A percentile compares a stretch with the other conserved stretches of the same genome.
Conservation (phyloP, 2,888 invertebrate genomes). For the Syrphus vitripennis region DNA sequence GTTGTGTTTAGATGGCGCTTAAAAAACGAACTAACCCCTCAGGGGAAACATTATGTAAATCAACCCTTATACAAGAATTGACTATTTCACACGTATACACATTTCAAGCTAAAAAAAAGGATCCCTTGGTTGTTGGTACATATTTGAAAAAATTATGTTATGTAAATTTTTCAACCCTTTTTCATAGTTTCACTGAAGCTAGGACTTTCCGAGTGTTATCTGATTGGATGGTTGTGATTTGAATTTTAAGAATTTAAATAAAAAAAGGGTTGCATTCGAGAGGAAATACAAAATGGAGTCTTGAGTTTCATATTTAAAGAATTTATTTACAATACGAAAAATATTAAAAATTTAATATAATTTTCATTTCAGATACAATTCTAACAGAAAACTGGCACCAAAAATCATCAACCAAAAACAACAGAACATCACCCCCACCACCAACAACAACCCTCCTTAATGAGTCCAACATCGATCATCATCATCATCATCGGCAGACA, state of each 20-base stretch:
- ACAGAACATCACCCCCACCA: background rate
- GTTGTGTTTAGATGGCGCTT: slow-evolving; percentile 61
- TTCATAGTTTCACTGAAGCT: background rate
- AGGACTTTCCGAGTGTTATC: slow-evolving; percentile 24
- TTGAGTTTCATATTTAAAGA: too few relatives aligned
- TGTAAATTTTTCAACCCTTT: slow-evolving; percentile 72
- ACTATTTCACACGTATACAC: slow-evolving; percentile 45
- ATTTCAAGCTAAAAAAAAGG: background rate
- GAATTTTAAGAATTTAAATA: slow-evolving; percentile 16
- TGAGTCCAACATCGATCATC: background rate
- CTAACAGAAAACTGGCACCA: slow-evolving; percentile 29
- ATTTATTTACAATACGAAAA: too few relatives aligned
- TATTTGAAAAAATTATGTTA: slow-evolving; percentile 59
- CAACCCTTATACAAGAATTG: slow-evolving; percentile 58
- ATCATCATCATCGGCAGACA: slow-evolving; percentile 3
- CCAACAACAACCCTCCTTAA: background rate
- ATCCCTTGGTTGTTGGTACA: slow-evolving; percentile 18
- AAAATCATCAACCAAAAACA: slow-evolving; percentile 16
- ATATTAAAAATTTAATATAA: background rate
- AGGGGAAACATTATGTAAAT: slow-evolving; percentile 72
- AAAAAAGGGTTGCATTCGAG: slow-evolving; percentile 31
- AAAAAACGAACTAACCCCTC: slow-evolving; percentile 72
- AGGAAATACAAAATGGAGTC: slow-evolving; percentile 50
- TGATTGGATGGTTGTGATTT: slow-evolving; percentile 62
- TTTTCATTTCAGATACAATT: slow-evolving; percentile 45